Evolutionary conservation across 2,888 invertebrate species (phyloP).

Genomic region (Limnephilus lunatus): DNA sequence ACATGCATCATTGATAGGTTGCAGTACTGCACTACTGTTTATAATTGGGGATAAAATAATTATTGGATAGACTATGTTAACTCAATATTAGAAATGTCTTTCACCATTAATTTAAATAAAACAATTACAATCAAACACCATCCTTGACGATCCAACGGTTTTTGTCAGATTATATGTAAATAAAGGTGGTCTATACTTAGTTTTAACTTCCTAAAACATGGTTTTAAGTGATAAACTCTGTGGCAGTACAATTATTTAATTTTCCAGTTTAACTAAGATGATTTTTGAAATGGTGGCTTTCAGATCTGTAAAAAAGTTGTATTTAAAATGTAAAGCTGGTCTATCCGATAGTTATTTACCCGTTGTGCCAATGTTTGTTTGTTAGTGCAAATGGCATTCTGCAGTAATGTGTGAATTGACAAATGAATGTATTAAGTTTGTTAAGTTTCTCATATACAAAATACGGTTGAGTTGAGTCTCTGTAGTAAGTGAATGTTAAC

Average conservation of each 20-base stretch:
- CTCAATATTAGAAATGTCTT: not conserved
- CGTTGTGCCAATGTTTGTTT: no score
- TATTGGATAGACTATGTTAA: not conserved
- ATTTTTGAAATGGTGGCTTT: not conserved
- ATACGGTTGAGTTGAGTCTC: not conserved
- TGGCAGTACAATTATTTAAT: no score
- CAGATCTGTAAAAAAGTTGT: not conserved
- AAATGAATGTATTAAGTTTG: not conserved
- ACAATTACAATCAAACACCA: not conserved
- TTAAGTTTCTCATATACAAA: not conserved
- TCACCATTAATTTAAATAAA: not conserved
- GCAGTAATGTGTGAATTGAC: not conserved
- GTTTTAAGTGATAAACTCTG: no score
- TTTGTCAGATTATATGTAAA: no score
- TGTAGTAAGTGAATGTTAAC: not conserved
- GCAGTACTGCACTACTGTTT: not conserved
- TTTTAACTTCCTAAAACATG: no score
- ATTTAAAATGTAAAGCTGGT: not conserved
- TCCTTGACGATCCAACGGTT: no score
- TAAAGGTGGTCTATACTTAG: no score
- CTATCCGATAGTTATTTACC: not conserved
- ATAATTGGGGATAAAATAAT: not conserved
- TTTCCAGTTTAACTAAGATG: no score
- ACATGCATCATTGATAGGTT: not conserved
- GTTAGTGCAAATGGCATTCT: no score